Percentiles rank a stretch among this genome's conserved stretches.
These are phyloP conservation scores for Anthonomus grandis DNA, from an alignment of 1,140 invertebrate genomes.

Conservation along the genomic window DNA sequence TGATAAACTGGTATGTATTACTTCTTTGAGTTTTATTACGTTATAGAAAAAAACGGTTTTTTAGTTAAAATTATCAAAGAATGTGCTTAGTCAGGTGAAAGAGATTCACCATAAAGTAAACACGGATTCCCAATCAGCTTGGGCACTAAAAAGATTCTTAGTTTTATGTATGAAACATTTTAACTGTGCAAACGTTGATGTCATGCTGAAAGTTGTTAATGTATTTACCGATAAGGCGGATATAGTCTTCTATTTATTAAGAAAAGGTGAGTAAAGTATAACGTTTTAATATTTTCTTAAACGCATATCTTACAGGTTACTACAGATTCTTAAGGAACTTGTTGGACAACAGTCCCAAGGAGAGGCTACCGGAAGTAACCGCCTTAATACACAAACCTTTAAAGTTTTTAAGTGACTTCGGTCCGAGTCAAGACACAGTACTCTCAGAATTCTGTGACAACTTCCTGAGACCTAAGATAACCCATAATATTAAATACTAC, in stretches of 20 bases:
- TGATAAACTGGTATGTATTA: conserved; percentile 63
- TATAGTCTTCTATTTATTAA: conserved; percentile 34
- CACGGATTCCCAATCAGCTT: conserved; percentile 44
- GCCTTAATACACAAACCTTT: conserved; percentile 75
- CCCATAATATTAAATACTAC: conserved; percentile 49
- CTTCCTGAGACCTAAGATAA: conserved; percentile 43
- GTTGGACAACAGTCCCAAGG: conserved; percentile 56
- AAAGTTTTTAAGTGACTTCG: conserved; percentile 45
- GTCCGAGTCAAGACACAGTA: conserved; percentile 33
- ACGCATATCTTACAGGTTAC: conserved; percentile 56
- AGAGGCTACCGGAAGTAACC: conserved; percentile 63
- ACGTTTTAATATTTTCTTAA: conserved; percentile 12
- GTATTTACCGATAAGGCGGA: conserved; percentile 33
- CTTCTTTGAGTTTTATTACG: conserved; percentile 8
- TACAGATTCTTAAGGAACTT: conserved; percentile 68
- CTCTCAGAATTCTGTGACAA: conserved; percentile 46
- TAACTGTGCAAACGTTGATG: conserved; percentile 36
- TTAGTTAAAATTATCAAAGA: conserved; percentile 15
- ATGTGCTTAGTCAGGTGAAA: conserved; percentile 41
- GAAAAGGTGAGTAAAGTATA: conserved; percentile 27
- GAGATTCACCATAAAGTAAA: conserved; percentile 51
- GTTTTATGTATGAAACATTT: conserved; percentile 54
- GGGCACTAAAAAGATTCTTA: conserved; percentile 62
- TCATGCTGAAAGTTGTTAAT: conserved; percentile 32
- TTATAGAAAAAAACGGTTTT: conserved; percentile 22